Evolutionary conservation across 2,113 vertebrate species (phyloP).

Genomic region (Cephalophus harveyi): DNA sequence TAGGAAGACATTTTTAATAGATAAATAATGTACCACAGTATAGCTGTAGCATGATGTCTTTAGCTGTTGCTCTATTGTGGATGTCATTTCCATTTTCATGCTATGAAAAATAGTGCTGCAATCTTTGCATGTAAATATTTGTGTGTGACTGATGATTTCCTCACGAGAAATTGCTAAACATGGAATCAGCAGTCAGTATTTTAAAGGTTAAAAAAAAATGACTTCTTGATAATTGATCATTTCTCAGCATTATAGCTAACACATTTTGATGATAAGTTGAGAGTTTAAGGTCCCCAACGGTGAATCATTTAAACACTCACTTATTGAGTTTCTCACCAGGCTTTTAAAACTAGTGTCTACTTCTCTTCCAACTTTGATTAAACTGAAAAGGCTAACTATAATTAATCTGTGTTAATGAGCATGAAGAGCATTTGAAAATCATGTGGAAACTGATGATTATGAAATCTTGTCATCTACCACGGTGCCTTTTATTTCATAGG

Average conservation of each 20-base stretch:
- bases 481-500: neutral
- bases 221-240: neutral
- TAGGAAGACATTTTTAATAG: neutral
- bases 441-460: neutral
- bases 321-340: neutral
- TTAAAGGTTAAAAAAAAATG: slow-evolving; percentile 3
- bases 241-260: neutral
- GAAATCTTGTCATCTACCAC: neutral
- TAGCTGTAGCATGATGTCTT: neutral
- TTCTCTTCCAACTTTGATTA: slow-evolving; percentile 33
- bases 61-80: neutral
- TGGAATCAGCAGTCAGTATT: neutral
- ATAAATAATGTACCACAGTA: neutral
- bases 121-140: neutral
- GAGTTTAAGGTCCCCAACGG: neutral
- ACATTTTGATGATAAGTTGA: neutral
- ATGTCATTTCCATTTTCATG: neutral
- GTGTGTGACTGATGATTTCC: neutral
- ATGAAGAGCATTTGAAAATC: slow-evolving; percentile 13
- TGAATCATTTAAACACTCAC: slow-evolving; percentile 11
- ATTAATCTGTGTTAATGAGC: neutral
- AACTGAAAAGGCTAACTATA: slow-evolving; percentile 7
- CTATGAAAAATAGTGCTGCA: neutral
- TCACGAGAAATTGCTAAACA: neutral
- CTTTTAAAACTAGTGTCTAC: slow-evolving; percentile 29